These are phyloP conservation scores for Bombus pyrosoma DNA, from an alignment of 1,140 invertebrate species.

Conservation along the genomic window DNA sequence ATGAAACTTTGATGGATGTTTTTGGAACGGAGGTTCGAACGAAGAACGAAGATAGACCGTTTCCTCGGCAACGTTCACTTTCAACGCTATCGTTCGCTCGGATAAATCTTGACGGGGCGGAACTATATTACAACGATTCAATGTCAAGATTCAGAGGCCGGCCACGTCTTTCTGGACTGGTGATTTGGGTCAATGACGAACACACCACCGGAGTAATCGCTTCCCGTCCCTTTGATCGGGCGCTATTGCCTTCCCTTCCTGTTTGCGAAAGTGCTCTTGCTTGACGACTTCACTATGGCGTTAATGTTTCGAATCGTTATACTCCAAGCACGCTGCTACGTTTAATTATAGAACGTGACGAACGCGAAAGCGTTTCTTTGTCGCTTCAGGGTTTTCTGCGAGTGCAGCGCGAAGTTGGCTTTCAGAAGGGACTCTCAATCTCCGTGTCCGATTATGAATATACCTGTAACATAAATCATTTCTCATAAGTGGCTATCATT, in stretches of 20 bases:
- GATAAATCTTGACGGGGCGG: slow-evolving; percentile 9
- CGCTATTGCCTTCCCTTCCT: slow-evolving; percentile 27
- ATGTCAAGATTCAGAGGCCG: slow-evolving; percentile 51
- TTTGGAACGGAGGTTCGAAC: not conserved
- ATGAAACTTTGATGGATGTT: not conserved
- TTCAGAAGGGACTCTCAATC: not conserved
- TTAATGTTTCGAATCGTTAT: not conserved
- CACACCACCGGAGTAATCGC: slow-evolving; percentile 40
- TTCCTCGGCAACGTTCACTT: not conserved
- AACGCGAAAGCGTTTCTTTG: not conserved
- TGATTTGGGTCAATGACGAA: slow-evolving; percentile 55
- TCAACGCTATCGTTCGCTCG: not conserved
- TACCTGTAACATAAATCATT: not conserved
- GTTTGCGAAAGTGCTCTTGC: slow-evolving; percentile 31
- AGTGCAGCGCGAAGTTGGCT: not conserved
- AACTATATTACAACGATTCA: slow-evolving; percentile 20
- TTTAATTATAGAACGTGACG: slow-evolving; percentile 32
- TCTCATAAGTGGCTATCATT: not conserved
- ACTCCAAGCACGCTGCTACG: too few species aligned
- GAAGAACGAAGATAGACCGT: too few species aligned
- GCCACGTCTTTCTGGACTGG: slow-evolving; percentile 2
- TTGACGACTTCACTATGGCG: not conserved
- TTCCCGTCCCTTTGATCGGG: slow-evolving; percentile 41
- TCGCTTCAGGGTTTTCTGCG: not conserved
- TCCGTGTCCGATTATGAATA: not conserved